Percentiles rank a stretch among this genome's conserved stretches.
phyloP scores from a whole-genome alignment of 2,113 vertebrate species.

The Thamnophis sirtalis region DNA sequence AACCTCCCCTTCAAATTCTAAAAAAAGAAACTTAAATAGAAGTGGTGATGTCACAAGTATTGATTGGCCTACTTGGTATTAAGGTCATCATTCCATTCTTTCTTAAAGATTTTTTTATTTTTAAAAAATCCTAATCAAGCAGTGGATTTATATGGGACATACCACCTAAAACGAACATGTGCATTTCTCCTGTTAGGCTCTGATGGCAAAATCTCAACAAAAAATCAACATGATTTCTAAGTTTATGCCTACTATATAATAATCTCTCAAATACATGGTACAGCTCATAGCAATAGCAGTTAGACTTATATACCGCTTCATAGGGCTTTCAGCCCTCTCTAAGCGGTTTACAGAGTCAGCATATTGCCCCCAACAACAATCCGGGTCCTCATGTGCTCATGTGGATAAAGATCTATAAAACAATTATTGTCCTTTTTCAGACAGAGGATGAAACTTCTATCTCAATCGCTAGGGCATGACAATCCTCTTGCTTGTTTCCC shows the following conservation, averaged over 20 bases:
- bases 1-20: no score
- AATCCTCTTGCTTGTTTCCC: not conserved
- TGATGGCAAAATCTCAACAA: no score
- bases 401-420: not conserved
- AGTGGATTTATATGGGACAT: not conserved
- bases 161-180: not conserved
- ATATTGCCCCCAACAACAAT: no score
- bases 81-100: not conserved
- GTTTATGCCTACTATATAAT: no score
- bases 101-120: not conserved
- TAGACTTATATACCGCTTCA: no score
- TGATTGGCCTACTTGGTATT: not conserved
- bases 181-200: not conserved
- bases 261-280: not conserved
- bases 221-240: no score
- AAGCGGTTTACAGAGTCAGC: no score
- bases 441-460: not conserved
- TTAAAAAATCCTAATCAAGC: no score
- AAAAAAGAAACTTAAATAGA: not conserved
- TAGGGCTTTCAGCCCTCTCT: no score
- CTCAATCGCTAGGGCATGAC: not conserved
- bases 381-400: no score
- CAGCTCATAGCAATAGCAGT: no score
- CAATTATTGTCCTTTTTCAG: not conserved
- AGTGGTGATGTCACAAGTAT: not conserved